These are phyloP conservation scores for Geotria australis DNA, from an alignment of 2,797 vertebrate genomes.

Conservation along the genomic window DNA sequence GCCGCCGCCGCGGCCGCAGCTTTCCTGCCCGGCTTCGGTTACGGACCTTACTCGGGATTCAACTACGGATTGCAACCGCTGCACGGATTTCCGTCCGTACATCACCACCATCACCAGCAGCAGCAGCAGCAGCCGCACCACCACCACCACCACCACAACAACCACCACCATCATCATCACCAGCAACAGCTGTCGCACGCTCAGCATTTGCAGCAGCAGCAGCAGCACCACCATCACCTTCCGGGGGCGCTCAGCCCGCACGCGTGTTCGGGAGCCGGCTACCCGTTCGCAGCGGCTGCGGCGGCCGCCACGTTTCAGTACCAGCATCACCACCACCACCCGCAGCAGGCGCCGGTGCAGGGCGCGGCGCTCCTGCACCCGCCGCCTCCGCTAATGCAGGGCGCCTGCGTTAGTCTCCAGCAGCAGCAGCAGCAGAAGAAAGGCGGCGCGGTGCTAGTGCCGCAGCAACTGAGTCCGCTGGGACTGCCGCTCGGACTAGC, in stretches of 20 bases:
- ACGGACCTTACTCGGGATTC: slow-evolving; percentile 62
- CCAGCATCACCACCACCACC: background rate
- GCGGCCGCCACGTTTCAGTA: background rate
- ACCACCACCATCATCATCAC: slow-evolving; percentile 1
- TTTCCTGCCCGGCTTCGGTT: slow-evolving; percentile 66
- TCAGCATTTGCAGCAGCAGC: slow-evolving; percentile 25
- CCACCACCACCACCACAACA: slow-evolving; percentile 20
- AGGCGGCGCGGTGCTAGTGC: background rate
- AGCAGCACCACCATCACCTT: too few species aligned
- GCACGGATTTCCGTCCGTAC: slow-evolving; percentile 27
- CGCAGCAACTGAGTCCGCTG: too few species aligned
- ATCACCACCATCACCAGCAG: slow-evolving; percentile 7
- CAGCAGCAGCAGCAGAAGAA: background rate
- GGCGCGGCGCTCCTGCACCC: background rate
- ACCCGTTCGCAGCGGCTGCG: background rate
- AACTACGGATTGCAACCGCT: slow-evolving; percentile 59
- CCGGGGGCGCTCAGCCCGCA: background rate
- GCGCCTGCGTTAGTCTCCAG: background rate
- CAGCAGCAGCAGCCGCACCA: slow-evolving; percentile 16
- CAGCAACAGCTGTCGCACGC: slow-evolving; percentile 10
- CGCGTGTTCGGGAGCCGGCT: background rate
- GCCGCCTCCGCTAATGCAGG: background rate
- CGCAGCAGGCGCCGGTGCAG: background rate
- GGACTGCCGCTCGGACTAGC: slow-evolving; percentile 28
- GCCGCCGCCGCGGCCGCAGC: slow-evolving; percentile 30